Evolutionary conservation across 2,113 vertebrate species (phyloP).

Genomic region (Hemiprocne comata): DNA sequence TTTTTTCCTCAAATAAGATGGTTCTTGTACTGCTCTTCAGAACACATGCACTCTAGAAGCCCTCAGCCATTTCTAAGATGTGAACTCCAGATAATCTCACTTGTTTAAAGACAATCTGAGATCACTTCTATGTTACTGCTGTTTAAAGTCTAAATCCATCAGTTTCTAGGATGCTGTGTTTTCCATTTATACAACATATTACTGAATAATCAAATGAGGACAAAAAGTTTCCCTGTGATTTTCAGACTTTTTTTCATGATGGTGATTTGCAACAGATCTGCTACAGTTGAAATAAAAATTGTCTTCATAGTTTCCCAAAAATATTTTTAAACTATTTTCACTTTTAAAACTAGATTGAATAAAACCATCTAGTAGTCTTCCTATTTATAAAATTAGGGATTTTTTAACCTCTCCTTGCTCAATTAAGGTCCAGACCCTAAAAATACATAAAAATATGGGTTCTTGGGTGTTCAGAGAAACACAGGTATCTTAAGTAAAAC

Average conservation of each 20-base stretch:
- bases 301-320: background rate
- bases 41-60: background rate
- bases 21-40: background rate
- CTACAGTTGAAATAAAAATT: background rate
- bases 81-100: background rate
- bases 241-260: background rate
- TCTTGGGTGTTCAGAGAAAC: background rate
- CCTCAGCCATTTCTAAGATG: background rate
- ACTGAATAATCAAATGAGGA: fast-evolving
- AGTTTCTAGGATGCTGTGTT: background rate
- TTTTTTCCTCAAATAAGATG: background rate
- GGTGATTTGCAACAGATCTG: background rate
- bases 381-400: background rate
- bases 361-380: background rate
- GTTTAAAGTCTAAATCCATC: background rate
- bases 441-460: background rate
- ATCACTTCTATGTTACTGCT: background rate
- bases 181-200: background rate
- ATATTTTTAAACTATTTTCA: background rate
- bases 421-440: background rate
- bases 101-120: background rate
- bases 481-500: background rate
- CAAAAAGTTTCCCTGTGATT: background rate
- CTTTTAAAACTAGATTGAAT: background rate
- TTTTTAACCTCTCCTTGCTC: background rate